Evolutionary conservation across 2,888 invertebrate species (phyloP).

Genomic region (Macaria liturata): DNA sequence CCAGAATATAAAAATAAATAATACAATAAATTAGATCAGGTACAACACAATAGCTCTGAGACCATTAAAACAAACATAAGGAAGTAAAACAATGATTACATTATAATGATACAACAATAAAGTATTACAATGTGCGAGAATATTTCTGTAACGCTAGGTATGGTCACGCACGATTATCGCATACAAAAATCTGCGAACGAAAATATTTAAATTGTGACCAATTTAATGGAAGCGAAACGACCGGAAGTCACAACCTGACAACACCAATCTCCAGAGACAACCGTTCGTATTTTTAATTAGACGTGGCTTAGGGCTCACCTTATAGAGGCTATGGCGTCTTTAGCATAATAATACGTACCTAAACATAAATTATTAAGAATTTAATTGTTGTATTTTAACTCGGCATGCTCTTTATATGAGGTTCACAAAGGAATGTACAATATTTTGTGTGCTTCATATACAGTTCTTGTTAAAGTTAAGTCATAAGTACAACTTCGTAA

Average conservation of each 20-base stretch:
- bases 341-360: slow-evolving; percentile 36
- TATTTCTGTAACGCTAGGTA: background rate
- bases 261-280: slow-evolving; percentile 56
- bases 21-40: too few species aligned
- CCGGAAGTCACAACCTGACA: slow-evolving; percentile 47
- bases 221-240: slow-evolving; percentile 25
- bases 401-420: too few species aligned
- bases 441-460: too few species aligned
- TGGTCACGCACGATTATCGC: background rate
- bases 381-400: background rate
- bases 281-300: slow-evolving; percentile 26
- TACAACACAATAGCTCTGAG: too few species aligned
- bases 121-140: background rate
- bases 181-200: background rate
- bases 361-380: slow-evolving; percentile 6
- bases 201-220: background rate
- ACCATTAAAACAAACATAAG: background rate
- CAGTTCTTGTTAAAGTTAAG: too few species aligned
- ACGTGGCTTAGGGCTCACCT: slow-evolving; percentile 26
- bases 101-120: background rate
- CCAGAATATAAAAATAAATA: too few species aligned
- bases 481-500: background rate
- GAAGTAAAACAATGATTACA: slow-evolving; percentile 6
- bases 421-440: too few species aligned
- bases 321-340: slow-evolving; percentile 28